Conservation (phyloP, 2,888 invertebrate species). For the Pasiphila rectangulata region DNA sequence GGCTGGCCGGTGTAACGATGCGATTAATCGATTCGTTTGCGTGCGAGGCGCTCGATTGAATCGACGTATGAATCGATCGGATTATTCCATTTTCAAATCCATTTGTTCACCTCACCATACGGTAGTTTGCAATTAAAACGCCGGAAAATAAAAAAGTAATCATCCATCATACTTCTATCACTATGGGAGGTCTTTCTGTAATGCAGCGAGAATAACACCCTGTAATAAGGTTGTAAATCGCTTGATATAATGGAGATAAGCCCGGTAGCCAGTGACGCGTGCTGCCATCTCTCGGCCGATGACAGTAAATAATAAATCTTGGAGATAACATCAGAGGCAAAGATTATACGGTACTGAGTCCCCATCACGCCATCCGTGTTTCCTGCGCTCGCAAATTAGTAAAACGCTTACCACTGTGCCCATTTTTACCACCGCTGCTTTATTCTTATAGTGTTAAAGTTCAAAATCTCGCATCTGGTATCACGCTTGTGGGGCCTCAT, state of each 20-base stretch:
- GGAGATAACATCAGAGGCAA: conserved; percentile 75
- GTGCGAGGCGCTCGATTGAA: conserved; percentile 65
- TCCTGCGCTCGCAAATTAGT: conserved; percentile 78
- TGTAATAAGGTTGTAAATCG: conserved; percentile 44
- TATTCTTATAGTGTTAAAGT: conserved; percentile 41
- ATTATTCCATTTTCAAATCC: conserved; percentile 52
- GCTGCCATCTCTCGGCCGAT: conserved; percentile 76
- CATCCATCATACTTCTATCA: conserved; percentile 36
- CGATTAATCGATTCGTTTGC: conserved; percentile 79
- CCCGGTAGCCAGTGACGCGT: conserved; percentile 71
- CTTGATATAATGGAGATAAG: conserved; percentile 49
- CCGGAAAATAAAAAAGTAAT: conserved; percentile 18
- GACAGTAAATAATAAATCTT: conserved; percentile 79
- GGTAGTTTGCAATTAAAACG: conserved; percentile 31
- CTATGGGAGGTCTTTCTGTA: conserved; percentile 53
- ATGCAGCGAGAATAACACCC: conserved; percentile 30
- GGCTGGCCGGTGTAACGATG: conserved; percentile 63
- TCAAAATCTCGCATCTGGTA: conserved; percentile 35
- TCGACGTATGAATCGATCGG: conserved; percentile 56
- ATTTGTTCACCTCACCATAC: conserved; percentile 16
- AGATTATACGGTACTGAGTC: conserved; percentile 77
- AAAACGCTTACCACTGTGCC: conserved; percentile 60
- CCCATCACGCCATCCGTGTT: conserved; percentile 76
- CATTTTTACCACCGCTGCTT: conserved; percentile 40
- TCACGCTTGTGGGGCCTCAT: conserved; percentile 21